Percentiles rank a stretch among this genome's conserved stretches.
Conservation (phyloP, 2,113 vertebrate species). For the Vidua macroura region DNA sequence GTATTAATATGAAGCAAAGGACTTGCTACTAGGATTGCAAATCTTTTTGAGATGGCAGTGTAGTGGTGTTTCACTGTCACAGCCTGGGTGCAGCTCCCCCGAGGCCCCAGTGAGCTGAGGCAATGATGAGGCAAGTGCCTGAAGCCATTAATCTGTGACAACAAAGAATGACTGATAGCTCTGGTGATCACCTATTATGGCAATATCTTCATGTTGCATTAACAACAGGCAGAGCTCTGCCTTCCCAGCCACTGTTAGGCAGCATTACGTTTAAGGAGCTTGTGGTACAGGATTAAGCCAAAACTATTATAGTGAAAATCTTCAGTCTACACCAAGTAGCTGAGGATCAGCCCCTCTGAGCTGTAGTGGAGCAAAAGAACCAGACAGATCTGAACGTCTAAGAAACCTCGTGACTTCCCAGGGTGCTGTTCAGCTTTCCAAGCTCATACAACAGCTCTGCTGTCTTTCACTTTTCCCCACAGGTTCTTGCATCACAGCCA, state of each 20-base stretch:
- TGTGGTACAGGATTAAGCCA: neutral
- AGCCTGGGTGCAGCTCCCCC: neutral
- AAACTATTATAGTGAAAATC: neutral
- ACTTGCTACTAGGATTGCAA: neutral
- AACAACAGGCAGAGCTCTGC: neutral
- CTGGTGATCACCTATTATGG: neutral
- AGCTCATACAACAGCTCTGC: neutral
- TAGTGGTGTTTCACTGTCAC: neutral
- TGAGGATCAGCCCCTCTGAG: neutral
- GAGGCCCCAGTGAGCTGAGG: accelerated
- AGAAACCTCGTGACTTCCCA: neutral
- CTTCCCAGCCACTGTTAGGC: neutral
- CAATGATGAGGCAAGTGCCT: no score
- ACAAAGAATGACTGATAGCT: neutral
- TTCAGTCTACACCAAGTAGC: neutral
- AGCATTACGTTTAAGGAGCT: neutral
- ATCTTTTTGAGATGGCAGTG: neutral
- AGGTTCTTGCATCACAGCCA: neutral
- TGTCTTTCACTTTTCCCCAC: neutral
- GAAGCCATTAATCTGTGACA: neutral
- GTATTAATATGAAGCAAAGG: neutral
- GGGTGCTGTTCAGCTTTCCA: neutral
- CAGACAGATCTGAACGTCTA: neutral
- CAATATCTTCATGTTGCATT: neutral
- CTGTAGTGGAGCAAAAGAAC: neutral